Conservation (phyloP, 35 echinoderm and acorn worm genomes). For the Hemicentrotus pulcherrimus region DNA sequence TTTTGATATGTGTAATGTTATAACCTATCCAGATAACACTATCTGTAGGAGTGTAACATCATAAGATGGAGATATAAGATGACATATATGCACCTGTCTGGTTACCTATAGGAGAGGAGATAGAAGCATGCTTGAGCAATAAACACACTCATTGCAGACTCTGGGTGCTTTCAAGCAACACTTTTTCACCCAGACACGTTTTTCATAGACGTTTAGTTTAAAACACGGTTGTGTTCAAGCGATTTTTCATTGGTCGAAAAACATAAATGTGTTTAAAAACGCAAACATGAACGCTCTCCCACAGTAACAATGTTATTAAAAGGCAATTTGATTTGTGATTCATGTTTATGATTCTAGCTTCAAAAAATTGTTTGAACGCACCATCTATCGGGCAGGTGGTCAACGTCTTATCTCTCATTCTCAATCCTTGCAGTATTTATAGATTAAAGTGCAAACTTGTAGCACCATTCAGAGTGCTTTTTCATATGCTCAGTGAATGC, state of each 20-base stretch:
- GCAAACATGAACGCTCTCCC: too few species aligned
- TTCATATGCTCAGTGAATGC: background rate
- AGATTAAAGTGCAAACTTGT: conserved; percentile 16
- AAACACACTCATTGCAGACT: background rate
- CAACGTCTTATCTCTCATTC: background rate
- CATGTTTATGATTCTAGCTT: too few species aligned
- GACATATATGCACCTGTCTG: background rate
- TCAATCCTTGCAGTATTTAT: background rate
- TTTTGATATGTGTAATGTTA: conserved; percentile 4
- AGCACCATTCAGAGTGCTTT: background rate
- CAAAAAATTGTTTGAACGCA: too few species aligned
- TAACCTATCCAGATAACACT: background rate
- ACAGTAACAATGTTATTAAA: too few species aligned
- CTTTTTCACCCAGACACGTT: too few species aligned
- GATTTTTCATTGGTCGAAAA: too few species aligned
- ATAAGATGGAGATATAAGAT: background rate
- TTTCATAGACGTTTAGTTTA: too few species aligned
- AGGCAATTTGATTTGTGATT: too few species aligned
- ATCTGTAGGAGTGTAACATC: background rate
- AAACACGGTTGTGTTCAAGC: too few species aligned
- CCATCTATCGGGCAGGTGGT: background rate
- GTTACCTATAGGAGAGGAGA: too few species aligned
- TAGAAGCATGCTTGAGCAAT: background rate
- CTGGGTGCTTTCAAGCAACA: too few species aligned
- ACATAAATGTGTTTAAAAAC: too few species aligned